Evolutionary conservation across 2,888 invertebrate species (phyloP).

Genomic region (Clostera curtula): DNA sequence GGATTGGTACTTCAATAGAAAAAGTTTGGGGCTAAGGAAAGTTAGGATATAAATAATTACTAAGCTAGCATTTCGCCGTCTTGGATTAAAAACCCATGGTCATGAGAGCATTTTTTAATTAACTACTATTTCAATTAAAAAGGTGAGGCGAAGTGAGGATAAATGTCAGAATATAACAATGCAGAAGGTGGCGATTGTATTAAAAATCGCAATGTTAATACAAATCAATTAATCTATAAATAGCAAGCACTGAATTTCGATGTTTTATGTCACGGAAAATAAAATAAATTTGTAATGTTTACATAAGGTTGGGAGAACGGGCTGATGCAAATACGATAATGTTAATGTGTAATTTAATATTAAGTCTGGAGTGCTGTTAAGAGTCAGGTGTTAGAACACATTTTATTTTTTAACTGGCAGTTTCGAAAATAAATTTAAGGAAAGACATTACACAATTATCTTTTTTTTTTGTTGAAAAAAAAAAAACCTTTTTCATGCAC

Average conservation of each 20-base stretch:
- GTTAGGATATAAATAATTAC: no score
- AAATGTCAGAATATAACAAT: conserved; percentile 9
- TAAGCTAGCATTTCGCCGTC: no score
- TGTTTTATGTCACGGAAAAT: conserved; percentile 64
- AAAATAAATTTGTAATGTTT: conserved; percentile 59
- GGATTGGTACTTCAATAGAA: no score
- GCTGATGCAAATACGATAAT: conserved; percentile 28
- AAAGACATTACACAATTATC: no score
- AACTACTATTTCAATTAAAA: neutral
- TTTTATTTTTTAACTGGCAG: conserved; percentile 5
- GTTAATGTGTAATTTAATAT: conserved; percentile 19
- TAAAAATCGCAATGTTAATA: conserved; percentile 21
- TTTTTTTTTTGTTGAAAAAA: no score
- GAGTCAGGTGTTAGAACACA: conserved; percentile 12
- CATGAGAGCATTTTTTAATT: no score
- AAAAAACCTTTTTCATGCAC: no score
- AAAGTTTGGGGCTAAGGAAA: no score
- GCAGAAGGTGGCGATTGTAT: conserved; percentile 17
- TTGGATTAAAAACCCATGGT: no score
- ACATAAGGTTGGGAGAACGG: conserved; percentile 48
- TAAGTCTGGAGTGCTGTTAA: conserved; percentile 17
- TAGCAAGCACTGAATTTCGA: conserved; percentile 70
- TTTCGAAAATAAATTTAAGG: no score
- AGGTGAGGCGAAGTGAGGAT: neutral
- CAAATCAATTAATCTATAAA: conserved; percentile 49